Evolutionary conservation across 2,888 invertebrate species (phyloP), one percentile per base, ranked within the genome.

Genomic region (Euspilapteryx auroguttella): DNA sequence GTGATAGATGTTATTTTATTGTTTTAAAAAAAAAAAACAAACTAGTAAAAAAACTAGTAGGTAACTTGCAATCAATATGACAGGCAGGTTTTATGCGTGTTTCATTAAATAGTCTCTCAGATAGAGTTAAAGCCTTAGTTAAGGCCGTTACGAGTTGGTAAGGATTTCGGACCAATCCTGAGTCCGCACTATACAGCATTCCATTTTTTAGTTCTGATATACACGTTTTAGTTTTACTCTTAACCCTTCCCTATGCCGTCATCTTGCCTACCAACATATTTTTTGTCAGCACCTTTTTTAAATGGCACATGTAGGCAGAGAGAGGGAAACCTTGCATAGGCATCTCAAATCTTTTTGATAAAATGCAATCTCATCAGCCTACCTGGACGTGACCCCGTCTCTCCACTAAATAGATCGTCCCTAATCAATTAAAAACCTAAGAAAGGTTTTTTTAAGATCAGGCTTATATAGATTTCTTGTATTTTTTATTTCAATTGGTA

Each of bases 221-320:
- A 62, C 55, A 52, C 53, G 53, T 54, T 55, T n/a, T 56, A 48
- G 45, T 42, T 25, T 28, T 32, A 31, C 32, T 44, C 45, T 49
- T 53, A 73, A 75, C 75, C 75, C 75, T 75, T 71, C 61, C 49
- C 59, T 53, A 44, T 53, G 52, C 53, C 47, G 45, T 49, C 61
- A 61, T 47, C 68, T 65, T 62, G 62, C 64, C 62, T 53, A 55
- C 55, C 43, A 52, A 59, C 55, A 44, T 17, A 17, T 38, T 69
- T 73, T 73, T 68, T 68, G 58, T 58, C 39, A 41, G 41, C 45
- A 45, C 52, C 44, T 61, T 62, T 73, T 66, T 66, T 66, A 73
- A 75, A 75, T 75, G 71, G 75, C 75, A 71, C 69, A 73, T 73
- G 69, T 62, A 69, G n/a, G n/a, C n/a, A n/a, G n/a, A n/a, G 62